These are phyloP conservation scores for Cybosia mesomella DNA, from an alignment of 2,888 invertebrate species.

Conservation along the genomic window DNA sequence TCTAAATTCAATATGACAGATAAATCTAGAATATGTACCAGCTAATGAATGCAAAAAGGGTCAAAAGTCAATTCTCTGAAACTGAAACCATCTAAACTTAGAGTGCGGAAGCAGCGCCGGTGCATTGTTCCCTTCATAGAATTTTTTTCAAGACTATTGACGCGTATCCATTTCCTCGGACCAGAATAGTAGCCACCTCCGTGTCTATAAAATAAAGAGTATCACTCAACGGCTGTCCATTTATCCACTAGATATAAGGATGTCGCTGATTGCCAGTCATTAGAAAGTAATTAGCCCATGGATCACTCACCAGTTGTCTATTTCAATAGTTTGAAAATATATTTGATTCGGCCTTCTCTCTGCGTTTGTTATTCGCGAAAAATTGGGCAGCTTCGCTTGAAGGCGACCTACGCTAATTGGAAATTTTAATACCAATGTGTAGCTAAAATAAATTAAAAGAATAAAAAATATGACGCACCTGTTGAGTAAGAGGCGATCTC, in stretches of 20 bases:
- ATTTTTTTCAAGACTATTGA: constrained; percentile 79
- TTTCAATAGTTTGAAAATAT: constrained; percentile 77
- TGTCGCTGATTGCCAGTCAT: constrained; percentile 82
- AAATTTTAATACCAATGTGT: background rate
- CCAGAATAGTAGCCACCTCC: constrained; percentile 74
- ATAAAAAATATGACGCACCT: constrained; percentile 6
- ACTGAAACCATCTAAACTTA: constrained; percentile 76
- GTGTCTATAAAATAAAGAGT: constrained; percentile 82
- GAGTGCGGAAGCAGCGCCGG: constrained; percentile 69
- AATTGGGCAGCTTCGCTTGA: constrained; percentile 42
- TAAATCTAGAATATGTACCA: background rate
- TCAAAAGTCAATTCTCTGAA: constrained; percentile 59
- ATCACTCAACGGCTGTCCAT: constrained; percentile 79
- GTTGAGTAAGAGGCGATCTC: background rate
- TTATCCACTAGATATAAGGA: constrained; percentile 70
- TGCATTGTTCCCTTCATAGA: constrained; percentile 73
- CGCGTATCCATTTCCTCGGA: constrained; percentile 84
- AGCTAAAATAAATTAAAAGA: background rate
- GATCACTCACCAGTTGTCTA: constrained; percentile 80
- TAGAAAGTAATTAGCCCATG: constrained; percentile 84
- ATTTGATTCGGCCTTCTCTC: constrained; percentile 58
- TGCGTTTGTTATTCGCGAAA: constrained; percentile 59
- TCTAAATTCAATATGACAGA: constrained; percentile 29
- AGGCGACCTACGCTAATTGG: constrained; percentile 37
- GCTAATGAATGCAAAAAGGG: constrained; percentile 39